These are phyloP conservation scores for Euspilapteryx auroguttella DNA, from an alignment of 2,888 invertebrate species.

Conservation along the genomic window DNA sequence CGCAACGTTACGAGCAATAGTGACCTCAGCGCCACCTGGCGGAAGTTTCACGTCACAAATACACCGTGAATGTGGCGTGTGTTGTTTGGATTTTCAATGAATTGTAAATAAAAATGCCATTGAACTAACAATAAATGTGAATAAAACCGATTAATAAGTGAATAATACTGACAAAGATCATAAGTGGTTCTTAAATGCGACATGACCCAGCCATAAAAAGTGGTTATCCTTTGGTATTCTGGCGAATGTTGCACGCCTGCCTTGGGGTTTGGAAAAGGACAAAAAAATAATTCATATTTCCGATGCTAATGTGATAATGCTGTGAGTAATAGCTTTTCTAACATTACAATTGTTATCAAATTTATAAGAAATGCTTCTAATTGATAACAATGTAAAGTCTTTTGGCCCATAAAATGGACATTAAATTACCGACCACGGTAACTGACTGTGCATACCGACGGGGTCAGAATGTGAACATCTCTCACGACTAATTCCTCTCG, in stretches of 20 bases:
- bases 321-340: constrained; percentile 38
- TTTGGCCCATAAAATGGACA: too few relatives aligned
- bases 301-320: constrained; percentile 53
- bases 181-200: too few relatives aligned
- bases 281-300: constrained; percentile 53
- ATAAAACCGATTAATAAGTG: constrained; percentile 25
- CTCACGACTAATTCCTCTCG: too few relatives aligned
- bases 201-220: too few relatives aligned
- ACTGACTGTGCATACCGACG: too few relatives aligned
- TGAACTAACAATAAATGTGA: constrained; percentile 25
- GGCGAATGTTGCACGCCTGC: constrained; percentile 57
- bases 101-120: constrained; percentile 57
- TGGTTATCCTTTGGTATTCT: constrained; percentile 40
- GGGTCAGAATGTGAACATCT: too few relatives aligned
- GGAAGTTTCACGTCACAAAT: constrained; percentile 35
- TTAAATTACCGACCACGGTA: too few relatives aligned
- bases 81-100: constrained; percentile 55
- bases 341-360: too few relatives aligned
- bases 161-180: constrained; percentile 27
- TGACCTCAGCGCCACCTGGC: constrained; percentile 28
- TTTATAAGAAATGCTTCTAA: too few relatives aligned
- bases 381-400: too few relatives aligned
- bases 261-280: constrained; percentile 50
- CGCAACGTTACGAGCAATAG: too few relatives aligned
- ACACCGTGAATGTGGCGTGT: constrained; percentile 62